Conservation (phyloP, 2,113 vertebrate species). For the Platysternon megacephalum region DNA sequence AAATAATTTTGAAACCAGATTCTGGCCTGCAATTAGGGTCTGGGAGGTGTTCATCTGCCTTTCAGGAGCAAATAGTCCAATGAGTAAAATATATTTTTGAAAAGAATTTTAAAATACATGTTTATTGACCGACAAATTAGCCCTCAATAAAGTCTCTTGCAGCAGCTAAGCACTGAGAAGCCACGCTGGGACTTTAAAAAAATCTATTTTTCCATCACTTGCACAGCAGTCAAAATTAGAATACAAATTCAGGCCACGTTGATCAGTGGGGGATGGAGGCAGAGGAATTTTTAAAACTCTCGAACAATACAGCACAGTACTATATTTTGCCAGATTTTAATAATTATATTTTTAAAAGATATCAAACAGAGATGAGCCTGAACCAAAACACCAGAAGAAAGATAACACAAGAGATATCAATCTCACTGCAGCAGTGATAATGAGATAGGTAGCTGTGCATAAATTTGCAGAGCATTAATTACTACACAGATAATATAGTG, state of each 20-base stretch:
- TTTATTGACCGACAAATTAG: slow-evolving; percentile 46
- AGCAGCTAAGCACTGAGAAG: background rate
- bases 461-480: background rate
- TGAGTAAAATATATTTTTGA: slow-evolving; percentile 48
- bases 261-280: background rate
- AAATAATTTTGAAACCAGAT: slow-evolving; percentile 40
- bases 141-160: background rate
- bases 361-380: background rate
- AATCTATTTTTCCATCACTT: background rate
- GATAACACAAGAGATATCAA: background rate
- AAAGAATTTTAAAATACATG: slow-evolving; percentile 27
- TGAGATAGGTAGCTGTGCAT: background rate
- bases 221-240: background rate
- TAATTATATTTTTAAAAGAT: background rate
- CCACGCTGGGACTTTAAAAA: background rate
- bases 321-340: background rate
- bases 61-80: slow-evolving; percentile 51
- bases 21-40: slow-evolving; percentile 2
- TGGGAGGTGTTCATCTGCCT: slow-evolving; percentile 20
- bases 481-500: background rate
- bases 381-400: background rate
- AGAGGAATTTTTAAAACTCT: background rate
- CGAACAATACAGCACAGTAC: background rate
- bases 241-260: background rate
- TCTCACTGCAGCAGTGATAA: background rate